phyloP scores from a whole-genome alignment of 2,888 invertebrate genomes.

The Hypena proboscidalis region DNA sequence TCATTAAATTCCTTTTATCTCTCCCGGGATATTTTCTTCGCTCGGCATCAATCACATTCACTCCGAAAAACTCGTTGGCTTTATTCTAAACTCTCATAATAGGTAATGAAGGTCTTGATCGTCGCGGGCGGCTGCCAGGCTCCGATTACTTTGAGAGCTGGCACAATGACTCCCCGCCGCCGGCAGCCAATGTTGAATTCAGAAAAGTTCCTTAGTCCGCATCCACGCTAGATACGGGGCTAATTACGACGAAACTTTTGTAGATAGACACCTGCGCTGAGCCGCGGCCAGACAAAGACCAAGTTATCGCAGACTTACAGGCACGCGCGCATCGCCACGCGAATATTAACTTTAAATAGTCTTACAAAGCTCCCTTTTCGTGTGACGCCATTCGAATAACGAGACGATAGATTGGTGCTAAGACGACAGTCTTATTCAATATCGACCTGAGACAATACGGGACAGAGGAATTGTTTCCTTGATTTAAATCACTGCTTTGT shows the following conservation, averaged over 20 bases:
- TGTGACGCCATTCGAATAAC: conserved; percentile 38
- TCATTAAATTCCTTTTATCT: conserved; percentile 86
- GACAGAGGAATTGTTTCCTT: conserved; percentile 57
- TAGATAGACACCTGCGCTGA: conserved; percentile 84
- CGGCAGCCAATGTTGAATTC: conserved; percentile 80
- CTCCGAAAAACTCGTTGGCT: conserved; percentile 84
- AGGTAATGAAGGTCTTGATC: conserved; percentile 84
- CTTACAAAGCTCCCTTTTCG: conserved; percentile 53
- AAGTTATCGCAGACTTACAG: conserved; percentile 82
- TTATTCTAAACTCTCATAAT: conserved; percentile 86
- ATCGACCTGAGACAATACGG: conserved; percentile 64
- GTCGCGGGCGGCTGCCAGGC: conserved; percentile 76
- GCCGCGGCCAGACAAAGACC: conserved; percentile 80
- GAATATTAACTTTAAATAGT: conserved; percentile 60
- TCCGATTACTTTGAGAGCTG: conserved; percentile 81
- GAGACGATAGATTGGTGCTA: conserved; percentile 62
- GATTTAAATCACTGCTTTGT: conserved; percentile 52
- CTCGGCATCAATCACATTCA: conserved; percentile 84
- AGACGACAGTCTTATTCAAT: conserved; percentile 67
- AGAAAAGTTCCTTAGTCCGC: conserved; percentile 80
- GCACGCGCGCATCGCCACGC: conserved; percentile 49
- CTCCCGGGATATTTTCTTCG: conserved; percentile 82
- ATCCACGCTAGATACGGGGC: conserved; percentile 79
- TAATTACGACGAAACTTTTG: conserved; percentile 83
- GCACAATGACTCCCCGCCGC: conserved; percentile 79